Evolutionary conservation across 2,113 vertebrate genomes (phyloP), one percentile per base, ranked within the genome.

Genomic region (Octodon degus): DNA sequence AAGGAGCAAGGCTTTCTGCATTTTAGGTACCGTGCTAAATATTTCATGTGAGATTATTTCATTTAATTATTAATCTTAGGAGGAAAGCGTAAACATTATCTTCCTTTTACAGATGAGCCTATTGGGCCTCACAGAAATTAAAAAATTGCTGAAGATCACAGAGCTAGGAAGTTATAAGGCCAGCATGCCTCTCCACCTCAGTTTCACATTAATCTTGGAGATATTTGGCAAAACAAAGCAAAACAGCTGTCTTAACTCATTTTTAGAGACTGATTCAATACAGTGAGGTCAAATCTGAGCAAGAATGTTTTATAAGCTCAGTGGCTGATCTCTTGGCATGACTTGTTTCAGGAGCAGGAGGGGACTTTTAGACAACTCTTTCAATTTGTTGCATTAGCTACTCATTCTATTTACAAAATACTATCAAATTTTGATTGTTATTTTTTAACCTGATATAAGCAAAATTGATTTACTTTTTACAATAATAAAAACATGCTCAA

Each of bases 221-320:
- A 79, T 63, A 77, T 62, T 70, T 94, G 60, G 43, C 9, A 55
- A 88, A 80, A 77, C 4, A 32, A 67, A 90, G 5, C 53, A 30
- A 53, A 91, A 43, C 3, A 32, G 43, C 60, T n/a, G 7, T 68
- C 11, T 90, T 17, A 63, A 3, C 32, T 74, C 50, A 86, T 7
- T 92, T 96, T 92, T 47, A 93, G 86, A 90, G 60, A 60, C 0
- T 27, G n/a, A 86, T 65, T 84, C 1, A 43, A 40, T 19, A 76
- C 20, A 77, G 50, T 82, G 68, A 60, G 22, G 20, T 67, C 8
- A 5, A 84, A 67, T 12, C 27, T 80, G 84, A 68, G 37, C 79
- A 55, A n/a, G 34, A 2, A 14, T 70, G 32, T 82, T 80, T 79
- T 50, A 60, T 72, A 80, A 53, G 74, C 24, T 55, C 40, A 27